Evolutionary conservation across 2,888 invertebrate species (phyloP).

Genomic region (Eupsilia transversa): DNA sequence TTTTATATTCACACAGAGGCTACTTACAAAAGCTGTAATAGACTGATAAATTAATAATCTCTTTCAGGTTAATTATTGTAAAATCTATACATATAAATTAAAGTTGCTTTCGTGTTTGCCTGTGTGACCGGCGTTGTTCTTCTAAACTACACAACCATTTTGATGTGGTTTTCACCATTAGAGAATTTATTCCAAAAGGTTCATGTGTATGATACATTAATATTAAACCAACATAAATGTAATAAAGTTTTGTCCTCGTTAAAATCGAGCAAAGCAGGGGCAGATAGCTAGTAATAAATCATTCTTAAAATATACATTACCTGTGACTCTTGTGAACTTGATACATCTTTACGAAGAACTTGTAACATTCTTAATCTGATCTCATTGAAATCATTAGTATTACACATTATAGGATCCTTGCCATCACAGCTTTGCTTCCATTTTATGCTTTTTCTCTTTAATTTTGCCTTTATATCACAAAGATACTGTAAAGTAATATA

Average conservation of each 20-base stretch:
- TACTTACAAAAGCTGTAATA: too few species aligned
- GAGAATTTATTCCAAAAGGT: not conserved
- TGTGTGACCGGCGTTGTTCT: not conserved
- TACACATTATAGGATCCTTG: constrained; percentile 56
- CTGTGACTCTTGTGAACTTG: constrained; percentile 20
- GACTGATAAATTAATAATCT: not conserved
- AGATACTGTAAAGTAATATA: constrained; percentile 58
- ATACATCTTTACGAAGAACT: constrained; percentile 38
- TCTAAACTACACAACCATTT: not conserved
- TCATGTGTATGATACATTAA: not conserved
- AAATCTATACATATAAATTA: not conserved
- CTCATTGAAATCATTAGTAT: constrained; percentile 62
- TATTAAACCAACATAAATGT: not conserved
- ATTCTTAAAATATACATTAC: constrained; percentile 8
- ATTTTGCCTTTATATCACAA: constrained; percentile 60
- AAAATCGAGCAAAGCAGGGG: not conserved
- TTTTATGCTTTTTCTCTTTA: constrained; percentile 60
- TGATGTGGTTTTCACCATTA: not conserved
- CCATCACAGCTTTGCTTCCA: constrained; percentile 62
- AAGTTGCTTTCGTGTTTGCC: not conserved
- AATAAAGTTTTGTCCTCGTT: not conserved
- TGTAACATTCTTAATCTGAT: constrained; percentile 62
- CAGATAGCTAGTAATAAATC: not conserved
- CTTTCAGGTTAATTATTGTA: not conserved
- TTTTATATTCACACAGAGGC: not conserved